Evolutionary conservation across 2,797 vertebrate genomes (phyloP).

Genomic region (Champsocephalus gunnari): DNA sequence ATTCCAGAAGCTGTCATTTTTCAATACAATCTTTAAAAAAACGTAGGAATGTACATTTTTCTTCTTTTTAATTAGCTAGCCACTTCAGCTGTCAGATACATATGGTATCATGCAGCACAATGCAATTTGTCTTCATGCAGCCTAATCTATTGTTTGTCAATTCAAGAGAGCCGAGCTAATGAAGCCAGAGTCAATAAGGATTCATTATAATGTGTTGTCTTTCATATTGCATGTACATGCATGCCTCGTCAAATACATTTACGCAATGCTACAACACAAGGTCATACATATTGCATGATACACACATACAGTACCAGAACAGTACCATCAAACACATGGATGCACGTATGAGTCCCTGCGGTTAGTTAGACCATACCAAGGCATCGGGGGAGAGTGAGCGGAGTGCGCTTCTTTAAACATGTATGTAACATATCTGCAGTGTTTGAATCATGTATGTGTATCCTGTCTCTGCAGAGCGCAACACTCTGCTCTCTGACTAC

Average conservation of each 20-base stretch:
- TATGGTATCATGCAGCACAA: no score
- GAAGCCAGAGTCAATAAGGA: no score
- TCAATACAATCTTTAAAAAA: no score
- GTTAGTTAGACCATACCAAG: no score
- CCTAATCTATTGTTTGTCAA: no score
- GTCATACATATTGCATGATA: conserved; percentile 8
- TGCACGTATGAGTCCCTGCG: not conserved
- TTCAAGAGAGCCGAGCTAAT: no score
- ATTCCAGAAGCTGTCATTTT: not conserved
- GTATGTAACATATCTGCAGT: conserved; percentile 36
- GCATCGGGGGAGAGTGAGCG: not conserved
- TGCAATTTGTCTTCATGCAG: no score
- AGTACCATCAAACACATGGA: not conserved
- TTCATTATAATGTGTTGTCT: no score
- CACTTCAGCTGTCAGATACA: no score
- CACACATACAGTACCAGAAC: not conserved
- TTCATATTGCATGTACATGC: not conserved
- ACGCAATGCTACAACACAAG: not conserved
- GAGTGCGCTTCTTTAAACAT: conserved; percentile 33
- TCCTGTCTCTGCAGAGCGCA: not conserved
- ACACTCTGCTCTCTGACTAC: not conserved
- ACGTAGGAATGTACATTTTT: no score
- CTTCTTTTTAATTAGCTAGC: no score
- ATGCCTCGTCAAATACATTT: not conserved
- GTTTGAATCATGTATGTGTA: conserved; percentile 46